Evolutionary conservation across 2,797 vertebrate species (phyloP).

Genomic region (Synanceia verrucosa): DNA sequence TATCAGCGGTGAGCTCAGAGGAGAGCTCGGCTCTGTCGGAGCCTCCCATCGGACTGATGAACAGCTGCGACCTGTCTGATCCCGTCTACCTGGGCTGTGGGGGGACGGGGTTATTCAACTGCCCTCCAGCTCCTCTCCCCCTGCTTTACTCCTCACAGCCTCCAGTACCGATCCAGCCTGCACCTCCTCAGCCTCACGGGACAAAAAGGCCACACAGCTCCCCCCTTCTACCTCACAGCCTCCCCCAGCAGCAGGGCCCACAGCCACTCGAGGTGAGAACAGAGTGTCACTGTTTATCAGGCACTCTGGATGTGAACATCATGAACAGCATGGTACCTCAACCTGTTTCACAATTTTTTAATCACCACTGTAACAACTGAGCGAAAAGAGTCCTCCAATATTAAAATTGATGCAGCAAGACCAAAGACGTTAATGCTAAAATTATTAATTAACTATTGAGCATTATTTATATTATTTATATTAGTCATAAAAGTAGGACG

Average conservation of each 20-base stretch:
- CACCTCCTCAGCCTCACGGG: conserved; percentile 41
- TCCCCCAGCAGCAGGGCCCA: conserved; percentile 50
- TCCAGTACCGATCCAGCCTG: conserved; percentile 43
- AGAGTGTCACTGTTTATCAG: background rate
- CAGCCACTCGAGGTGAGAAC: conserved; percentile 71
- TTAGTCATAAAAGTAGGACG: background rate
- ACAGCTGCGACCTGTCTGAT: conserved; percentile 64
- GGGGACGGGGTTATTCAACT: conserved; percentile 39
- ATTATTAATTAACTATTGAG: too few species aligned
- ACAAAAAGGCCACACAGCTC: conserved; percentile 67
- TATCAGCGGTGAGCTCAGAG: conserved; percentile 24
- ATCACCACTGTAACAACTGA: too few species aligned
- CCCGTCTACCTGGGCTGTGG: conserved; percentile 55
- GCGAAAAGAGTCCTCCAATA: too few species aligned
- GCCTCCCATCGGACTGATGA: conserved; percentile 46
- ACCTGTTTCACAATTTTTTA: background rate
- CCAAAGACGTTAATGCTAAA: background rate
- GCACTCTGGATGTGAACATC: background rate
- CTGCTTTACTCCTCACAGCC: conserved; percentile 49
- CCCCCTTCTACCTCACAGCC: conserved; percentile 27
- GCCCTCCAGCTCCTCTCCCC: conserved; percentile 42
- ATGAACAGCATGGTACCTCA: background rate
- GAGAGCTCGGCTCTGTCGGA: conserved; percentile 37
- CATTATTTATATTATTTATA: too few species aligned
- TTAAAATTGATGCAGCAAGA: background rate